Base-by-base conservation (phyloP, 2,888 invertebrate genomes). In the Ectobius pallidus region DNA sequence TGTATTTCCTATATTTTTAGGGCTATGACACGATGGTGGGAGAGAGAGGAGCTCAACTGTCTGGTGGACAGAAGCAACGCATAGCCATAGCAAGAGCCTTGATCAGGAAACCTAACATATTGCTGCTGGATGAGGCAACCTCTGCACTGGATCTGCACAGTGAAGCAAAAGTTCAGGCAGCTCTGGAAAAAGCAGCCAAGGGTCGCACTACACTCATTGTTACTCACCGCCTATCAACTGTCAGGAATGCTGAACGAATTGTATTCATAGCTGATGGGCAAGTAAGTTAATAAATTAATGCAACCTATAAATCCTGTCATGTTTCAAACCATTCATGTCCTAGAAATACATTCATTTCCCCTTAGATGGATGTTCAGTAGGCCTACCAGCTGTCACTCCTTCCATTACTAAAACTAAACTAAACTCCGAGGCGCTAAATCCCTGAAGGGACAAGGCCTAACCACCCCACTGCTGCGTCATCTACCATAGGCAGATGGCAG, bases 61-160 rank as follows among this genome's bases (percentile, higher is more conserved):
- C 92, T 0, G 94, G 94, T 0, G 94, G 94, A 0, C 94, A 94
- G 94, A 94, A 93, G 78, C 94, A 94, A 79, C 86, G 94, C 61
- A 92, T 94, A 73, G 94, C 94, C 16, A 94, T 95, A 74, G 95
- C 95, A 0, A 84, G 95, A 63, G 94, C 94, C 0, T 80, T 95
- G 70, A 89, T 95, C 0, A 84, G 92, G 61, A 87, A 90, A 78
- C 95, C 95, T 0, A 89, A 87, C 78, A 90, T 95, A 76, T 84
- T 92, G 46, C 82, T 92, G 1, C 84, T 92, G 73, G 94, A 95
- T 78, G 95, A 95, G 81, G 94, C 94, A 0, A 95, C 95, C 0
- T 94, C 94, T 0, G 94, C 94, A 0, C 83, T 94, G 77, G 95
- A 95, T 83, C 89, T 91, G 1, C 90, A 91, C 77, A 93, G 92